Conservation (phyloP, 2,797 vertebrate genomes). For the Champsocephalus gunnari region DNA sequence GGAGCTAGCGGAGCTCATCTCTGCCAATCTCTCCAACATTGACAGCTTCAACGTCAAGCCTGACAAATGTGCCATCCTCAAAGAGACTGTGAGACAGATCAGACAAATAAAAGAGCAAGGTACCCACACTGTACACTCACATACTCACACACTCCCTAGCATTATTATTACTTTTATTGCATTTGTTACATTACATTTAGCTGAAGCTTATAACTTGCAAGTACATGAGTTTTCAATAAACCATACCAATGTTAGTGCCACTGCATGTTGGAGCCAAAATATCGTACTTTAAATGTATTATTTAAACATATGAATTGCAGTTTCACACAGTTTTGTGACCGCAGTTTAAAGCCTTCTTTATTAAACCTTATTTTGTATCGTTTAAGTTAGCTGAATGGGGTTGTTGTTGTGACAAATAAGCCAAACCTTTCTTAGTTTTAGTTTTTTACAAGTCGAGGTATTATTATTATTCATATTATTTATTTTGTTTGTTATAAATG, state of each 20-base stretch:
- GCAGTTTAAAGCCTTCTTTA: no score
- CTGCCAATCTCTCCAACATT: constrained; percentile 98
- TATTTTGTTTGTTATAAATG: background rate
- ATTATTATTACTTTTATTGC: background rate
- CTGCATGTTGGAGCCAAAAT: no score
- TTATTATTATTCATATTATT: background rate
- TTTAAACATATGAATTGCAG: background rate
- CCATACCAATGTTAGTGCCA: no score
- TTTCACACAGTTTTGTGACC: no score
- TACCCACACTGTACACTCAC: constrained; percentile 62
- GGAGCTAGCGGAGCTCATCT: constrained; percentile 98
- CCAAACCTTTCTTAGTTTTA: no score
- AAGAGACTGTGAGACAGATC: constrained; percentile 99
- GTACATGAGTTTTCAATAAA: no score
- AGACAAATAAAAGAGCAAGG: constrained; percentile 99
- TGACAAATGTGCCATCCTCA: constrained; percentile 99
- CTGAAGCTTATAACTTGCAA: no score
- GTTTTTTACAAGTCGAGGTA: no score
- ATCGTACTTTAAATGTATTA: no score
- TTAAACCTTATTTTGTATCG: no score
- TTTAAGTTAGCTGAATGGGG: no score
- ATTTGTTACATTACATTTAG: background rate
- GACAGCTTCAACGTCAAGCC: constrained; percentile 99
- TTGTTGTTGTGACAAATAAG: no score
- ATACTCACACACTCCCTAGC: background rate